Base-by-base conservation (phyloP, 2,797 vertebrate species). In the Platalea minor region DNA sequence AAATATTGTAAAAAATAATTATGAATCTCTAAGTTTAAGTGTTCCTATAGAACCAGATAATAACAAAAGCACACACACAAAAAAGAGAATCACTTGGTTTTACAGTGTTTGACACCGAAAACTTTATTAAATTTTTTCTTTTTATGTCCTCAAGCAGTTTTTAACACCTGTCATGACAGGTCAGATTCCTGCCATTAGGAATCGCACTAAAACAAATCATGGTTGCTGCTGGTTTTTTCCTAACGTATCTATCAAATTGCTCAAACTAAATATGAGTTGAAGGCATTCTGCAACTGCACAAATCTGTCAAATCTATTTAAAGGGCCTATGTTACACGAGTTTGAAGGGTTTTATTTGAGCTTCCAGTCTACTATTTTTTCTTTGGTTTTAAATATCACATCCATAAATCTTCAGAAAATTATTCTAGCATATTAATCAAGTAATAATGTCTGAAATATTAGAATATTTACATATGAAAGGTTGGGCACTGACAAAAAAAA, bases 231-330 rank as follows among this genome's bases (percentile, higher is more conserved):
- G 72, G 0, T 83, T 96, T 95, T 70, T 75, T 33, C 78, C 85
- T 39, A 89, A 87, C 54, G 17, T 67, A 95, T 90, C 95, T 94
- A 96, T 95, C 94, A 97, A 96, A 85, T 53, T 83, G 84, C 93
- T 95, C 94, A 93, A 94, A 88, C 85, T 85, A 97, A 96, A 97
- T 95, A 93, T 85, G 92, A 97, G 89, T 68, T 97, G 96, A 98
- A 98, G 96, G 97, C 77, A 95, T 97, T 92, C 82, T 92, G 51
- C 77, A 93, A 95, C 80, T 91, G 77, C 95, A 94, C 88, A 79
- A 14, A 96, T 85, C 95, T 96, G 96, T 97, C 96, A 96, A 87
- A 81, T 57, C 89, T 90, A 69, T 92, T 96, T 97, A 96, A 95
- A 89, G 53, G 39, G 29, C 24, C 74, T 92, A 37, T 1, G 46